Base-by-base conservation (phyloP, 2,888 invertebrate species). In the Nezara viridula region DNA sequence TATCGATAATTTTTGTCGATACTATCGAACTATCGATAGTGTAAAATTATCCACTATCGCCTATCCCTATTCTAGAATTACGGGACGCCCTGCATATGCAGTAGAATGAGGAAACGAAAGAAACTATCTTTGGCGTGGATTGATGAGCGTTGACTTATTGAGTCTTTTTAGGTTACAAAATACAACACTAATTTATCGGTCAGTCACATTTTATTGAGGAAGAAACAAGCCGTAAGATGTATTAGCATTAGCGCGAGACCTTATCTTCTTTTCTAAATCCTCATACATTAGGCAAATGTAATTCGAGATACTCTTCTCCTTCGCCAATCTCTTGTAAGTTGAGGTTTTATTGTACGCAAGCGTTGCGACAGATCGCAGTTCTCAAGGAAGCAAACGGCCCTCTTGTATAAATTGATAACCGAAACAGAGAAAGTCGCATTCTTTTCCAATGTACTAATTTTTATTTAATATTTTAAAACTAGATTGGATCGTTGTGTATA, bases 241-340 rank as follows among this genome's bases (percentile, higher is more conserved):
- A 37, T 73, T 37, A 37, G 37, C 37, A 73, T 44, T 44, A 44
- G 44, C 10, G 12, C 40, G 24, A 40, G 44, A 10, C 44, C 24
- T 24, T 40, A 12, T 24, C 40, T 77, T 40, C 21, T 77, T 44
- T 24, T 24, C 40, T 24, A 77, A 77, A 77, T 77, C 77, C 37
- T 40, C 77, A 77, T 77, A 77, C 24, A 77, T 77, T 77, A 77
- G 77, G 77, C 77, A 77, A 77, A 77, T 77, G 77, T 44, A 77
- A 77, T 77, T 77, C 77, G 40, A 40, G 60, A 60, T 27, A 60
- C 40, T 24, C 73, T 16, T 24, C 40, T 40, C 37, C 40, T 77
- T 77, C 19, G 77, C 77, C 77, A 77, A 77, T 44, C 77, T 0
- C 77, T 40, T 77, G 77, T 77, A 77, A 40, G 9, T 40, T 24